These are phyloP conservation scores for Petrosia ficiformis DNA, from an alignment of 37 sponge, comb jelly and placozoan species.

Conservation along the genomic window DNA sequence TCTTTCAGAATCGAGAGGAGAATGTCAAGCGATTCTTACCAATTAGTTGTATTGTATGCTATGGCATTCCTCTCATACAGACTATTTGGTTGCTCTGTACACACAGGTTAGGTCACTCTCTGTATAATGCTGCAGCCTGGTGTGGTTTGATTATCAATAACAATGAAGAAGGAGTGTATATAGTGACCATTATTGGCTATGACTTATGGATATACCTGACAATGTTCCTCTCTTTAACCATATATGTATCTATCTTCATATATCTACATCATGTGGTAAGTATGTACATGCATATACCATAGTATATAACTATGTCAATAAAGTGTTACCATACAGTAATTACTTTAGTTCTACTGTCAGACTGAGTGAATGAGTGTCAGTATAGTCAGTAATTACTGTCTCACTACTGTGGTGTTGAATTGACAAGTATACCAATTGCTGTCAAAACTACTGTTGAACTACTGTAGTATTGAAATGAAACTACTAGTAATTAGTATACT, in stretches of 20 bases:
- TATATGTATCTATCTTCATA: background rate
- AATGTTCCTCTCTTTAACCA: constrained; percentile 11
- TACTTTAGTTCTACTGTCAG: too few relatives aligned
- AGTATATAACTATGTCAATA: too few relatives aligned
- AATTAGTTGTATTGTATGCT: constrained; percentile 31
- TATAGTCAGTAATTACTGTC: too few relatives aligned
- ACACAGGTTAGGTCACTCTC: constrained; percentile 3
- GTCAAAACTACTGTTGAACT: too few relatives aligned
- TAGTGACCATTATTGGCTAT: constrained; percentile 28
- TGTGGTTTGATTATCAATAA: background rate
- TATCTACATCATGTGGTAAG: background rate
- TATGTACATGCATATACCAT: too few relatives aligned
- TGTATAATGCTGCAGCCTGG: background rate
- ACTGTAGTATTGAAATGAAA: too few relatives aligned
- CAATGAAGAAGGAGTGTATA: background rate
- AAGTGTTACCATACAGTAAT: too few relatives aligned
- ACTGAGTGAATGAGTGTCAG: too few relatives aligned
- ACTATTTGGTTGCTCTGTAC: constrained; percentile 29
- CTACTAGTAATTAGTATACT: too few relatives aligned
- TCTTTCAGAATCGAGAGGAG: background rate
- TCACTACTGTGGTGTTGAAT: too few relatives aligned
- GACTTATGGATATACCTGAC: constrained; percentile 62
- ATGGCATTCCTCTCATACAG: constrained; percentile 23
- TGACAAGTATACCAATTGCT: too few relatives aligned
- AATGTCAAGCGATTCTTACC: background rate